Evolutionary conservation across 1,140 invertebrate genomes (phyloP).

Genomic region (Macrotrachela quadricornifera): DNA sequence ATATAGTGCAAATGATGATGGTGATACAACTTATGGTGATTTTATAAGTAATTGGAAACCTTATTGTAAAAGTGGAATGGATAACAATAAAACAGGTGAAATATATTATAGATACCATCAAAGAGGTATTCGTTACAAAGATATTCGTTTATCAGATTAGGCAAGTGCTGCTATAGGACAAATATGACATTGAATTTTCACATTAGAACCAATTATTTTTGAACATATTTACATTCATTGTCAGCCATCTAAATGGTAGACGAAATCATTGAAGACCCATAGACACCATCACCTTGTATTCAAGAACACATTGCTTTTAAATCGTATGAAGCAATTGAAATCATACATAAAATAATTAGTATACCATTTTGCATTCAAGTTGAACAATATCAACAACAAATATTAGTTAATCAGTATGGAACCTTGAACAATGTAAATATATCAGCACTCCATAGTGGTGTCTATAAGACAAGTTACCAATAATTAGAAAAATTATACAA

Average conservation of each 20-base stretch:
- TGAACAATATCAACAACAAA: not conserved
- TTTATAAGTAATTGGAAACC: too few species aligned
- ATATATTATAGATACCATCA: not conserved
- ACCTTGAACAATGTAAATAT: not conserved
- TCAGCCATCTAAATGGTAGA: not conserved
- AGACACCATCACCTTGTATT: constrained; percentile 2
- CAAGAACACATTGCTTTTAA: constrained; percentile 1
- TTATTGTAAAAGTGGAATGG: too few species aligned
- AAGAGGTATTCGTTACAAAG: constrained; percentile 4
- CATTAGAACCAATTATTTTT: constrained; percentile 2
- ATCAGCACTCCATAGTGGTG: not conserved
- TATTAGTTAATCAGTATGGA: not conserved
- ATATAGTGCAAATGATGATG: too few species aligned
- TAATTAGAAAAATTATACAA: too few species aligned
- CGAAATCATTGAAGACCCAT: constrained; percentile 4
- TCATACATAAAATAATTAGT: not conserved
- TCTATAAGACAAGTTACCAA: too few species aligned
- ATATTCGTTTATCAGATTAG: not conserved
- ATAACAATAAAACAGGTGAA: too few species aligned
- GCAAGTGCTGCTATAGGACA: not conserved
- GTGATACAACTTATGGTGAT: too few species aligned
- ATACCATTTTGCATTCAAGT: not conserved
- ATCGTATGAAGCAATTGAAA: not conserved
- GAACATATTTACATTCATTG: constrained; percentile 1
- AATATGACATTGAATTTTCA: not conserved